Evolutionary conservation across 1,140 invertebrate genomes (phyloP).

Genomic region (Carposina sasakii): DNA sequence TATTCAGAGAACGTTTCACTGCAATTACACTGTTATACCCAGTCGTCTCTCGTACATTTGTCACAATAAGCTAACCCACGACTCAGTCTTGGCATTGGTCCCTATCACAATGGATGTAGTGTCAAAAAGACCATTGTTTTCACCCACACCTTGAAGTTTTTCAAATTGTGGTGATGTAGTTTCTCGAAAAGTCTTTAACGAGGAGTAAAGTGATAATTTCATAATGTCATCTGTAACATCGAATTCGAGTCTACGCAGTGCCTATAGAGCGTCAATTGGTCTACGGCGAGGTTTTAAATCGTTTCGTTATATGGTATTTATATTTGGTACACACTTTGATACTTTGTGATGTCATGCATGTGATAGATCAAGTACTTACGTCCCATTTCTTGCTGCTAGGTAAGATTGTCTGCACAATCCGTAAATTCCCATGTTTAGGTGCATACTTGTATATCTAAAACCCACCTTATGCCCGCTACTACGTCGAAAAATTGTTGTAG

Average conservation of each 20-base stretch:
- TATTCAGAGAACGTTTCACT: slow-evolving; percentile 68
- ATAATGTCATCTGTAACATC: slow-evolving; percentile 68
- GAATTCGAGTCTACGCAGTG: slow-evolving; percentile 63
- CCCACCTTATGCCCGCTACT: no score
- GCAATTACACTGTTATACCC: slow-evolving; percentile 71
- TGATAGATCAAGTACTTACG: no score
- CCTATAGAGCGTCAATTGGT: slow-evolving; percentile 61
- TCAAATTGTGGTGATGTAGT: slow-evolving; percentile 8
- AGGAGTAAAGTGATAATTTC: slow-evolving; percentile 33
- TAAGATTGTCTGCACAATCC: no score
- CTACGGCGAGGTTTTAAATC: slow-evolving; percentile 64
- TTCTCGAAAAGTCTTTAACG: neutral
- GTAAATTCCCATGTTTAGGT: no score
- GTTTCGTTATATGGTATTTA: slow-evolving; percentile 64
- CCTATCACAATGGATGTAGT: slow-evolving; percentile 57
- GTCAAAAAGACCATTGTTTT: slow-evolving; percentile 24
- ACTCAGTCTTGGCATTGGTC: slow-evolving; percentile 60
- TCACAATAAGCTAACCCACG: slow-evolving; percentile 55
- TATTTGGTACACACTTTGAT: no score
- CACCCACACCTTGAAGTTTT: slow-evolving; percentile 22
- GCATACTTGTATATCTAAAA: no score
- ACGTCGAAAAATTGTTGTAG: no score
- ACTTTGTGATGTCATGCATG: no score
- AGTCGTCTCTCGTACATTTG: slow-evolving; percentile 58
- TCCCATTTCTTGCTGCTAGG: no score